These are phyloP conservation scores for Diadophis punctatus DNA, from an alignment of 2,113 vertebrate genomes.

Conservation along the genomic window DNA sequence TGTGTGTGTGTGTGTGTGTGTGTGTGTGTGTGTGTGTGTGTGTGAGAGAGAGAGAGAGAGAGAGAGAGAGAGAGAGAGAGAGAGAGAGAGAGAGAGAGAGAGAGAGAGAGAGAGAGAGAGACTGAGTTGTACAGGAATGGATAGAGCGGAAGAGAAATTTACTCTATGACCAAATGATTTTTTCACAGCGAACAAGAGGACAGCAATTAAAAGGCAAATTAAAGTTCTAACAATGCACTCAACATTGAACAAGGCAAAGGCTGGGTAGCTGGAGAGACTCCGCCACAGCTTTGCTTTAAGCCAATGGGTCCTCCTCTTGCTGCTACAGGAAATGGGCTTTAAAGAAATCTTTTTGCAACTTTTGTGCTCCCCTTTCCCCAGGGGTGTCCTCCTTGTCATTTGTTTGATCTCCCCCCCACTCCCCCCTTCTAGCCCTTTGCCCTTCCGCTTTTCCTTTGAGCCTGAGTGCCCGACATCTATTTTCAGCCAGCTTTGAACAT, in stretches of 20 bases:
- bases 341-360: constrained; percentile 60
- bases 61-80: too few species aligned
- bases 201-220: constrained; percentile 65
- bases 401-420: constrained; percentile 52
- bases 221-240: constrained; percentile 66
- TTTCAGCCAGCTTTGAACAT: constrained; percentile 65
- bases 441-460: constrained; percentile 48
- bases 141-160: constrained; percentile 36
- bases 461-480: constrained; percentile 53
- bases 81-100: too few species aligned
- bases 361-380: constrained; percentile 53
- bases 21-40: background rate
- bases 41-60: too few species aligned
- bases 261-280: constrained; percentile 46
- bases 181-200: constrained; percentile 57
- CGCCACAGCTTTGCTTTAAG: constrained; percentile 29
- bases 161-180: constrained; percentile 66
- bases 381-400: constrained; percentile 23
- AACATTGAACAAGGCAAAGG: constrained; percentile 65
- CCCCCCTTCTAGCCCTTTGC: constrained; percentile 53
- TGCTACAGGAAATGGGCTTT: constrained; percentile 58
- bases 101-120: background rate
- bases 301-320: constrained; percentile 47
- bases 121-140: constrained; percentile 12
- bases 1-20: background rate